Base-by-base conservation (phyloP, 2,888 invertebrate genomes). In the Phania funesta region DNA sequence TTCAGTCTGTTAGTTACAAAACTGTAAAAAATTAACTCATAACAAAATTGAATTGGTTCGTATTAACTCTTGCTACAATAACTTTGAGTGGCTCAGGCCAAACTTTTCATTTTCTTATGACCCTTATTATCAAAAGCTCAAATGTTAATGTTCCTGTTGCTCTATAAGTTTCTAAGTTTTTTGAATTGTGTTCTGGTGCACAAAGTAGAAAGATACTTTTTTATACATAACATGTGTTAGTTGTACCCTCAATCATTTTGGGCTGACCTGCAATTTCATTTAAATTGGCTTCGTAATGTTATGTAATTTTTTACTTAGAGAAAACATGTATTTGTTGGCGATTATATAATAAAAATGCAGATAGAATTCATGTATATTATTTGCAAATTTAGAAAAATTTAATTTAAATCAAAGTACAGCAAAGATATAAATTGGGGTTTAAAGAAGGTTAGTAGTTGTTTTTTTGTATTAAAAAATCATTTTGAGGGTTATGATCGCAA, bases 91-190 rank as follows among this genome's bases (percentile, higher is more conserved):
- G n/a, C n/a, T n/a, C n/a, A n/a, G n/a, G n/a, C n/a, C n/a, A n/a
- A n/a, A n/a, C n/a, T n/a, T n/a, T n/a, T 35, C 24, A 2, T 62
- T 44, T 41, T 26, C 24, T 18, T 35, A 32, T 82, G 78, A 78
- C 82, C 82, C 70, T 82, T 78, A 82, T 78, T 82, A 82, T 74
- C 74, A 44, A 82, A 75, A 82, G 82, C 78, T 74, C 78, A 82
- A 81, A 82, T 65, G 82, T 82, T 82, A 82, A 82, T 78, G 82
- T 75, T 70, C 9, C 26, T 50, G 24, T 35, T 79, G 50, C 7
- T 62, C 68, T 62, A 3, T 22, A 32, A 62, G 24, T 20, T 62
- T 32, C 20, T 48, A 6, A 20, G 3, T 22, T 44, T 44, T 16
- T 5, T 18, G 4, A 29, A 29, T 4, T 29, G 5, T 6, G 4